Evolutionary conservation across 2,113 vertebrate genomes (phyloP).

Genomic region (Oreochromis tanganicae): DNA sequence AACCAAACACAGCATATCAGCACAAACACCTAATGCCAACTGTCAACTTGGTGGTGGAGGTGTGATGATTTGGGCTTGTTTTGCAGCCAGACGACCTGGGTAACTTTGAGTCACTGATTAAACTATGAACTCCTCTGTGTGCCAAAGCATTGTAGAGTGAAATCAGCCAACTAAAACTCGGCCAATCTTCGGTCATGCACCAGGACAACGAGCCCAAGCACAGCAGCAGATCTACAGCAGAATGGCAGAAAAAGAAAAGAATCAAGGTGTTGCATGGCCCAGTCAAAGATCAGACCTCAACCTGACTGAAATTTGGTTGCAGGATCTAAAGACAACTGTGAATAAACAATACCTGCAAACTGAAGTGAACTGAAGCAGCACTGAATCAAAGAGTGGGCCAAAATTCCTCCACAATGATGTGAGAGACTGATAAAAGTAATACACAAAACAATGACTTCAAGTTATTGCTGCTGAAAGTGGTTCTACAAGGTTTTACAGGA

Average conservation of each 20-base stretch:
- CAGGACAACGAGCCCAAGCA: background rate
- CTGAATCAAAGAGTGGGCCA: background rate
- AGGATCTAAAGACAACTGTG: background rate
- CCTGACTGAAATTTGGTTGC: background rate
- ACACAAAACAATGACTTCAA: background rate
- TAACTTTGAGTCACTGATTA: background rate
- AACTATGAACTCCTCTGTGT: background rate
- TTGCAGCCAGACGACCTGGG: background rate
- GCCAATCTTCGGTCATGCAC: background rate
- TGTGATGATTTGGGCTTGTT: background rate
- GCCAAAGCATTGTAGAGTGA: background rate
- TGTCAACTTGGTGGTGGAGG: background rate
- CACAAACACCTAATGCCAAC: background rate
- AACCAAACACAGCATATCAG: background rate
- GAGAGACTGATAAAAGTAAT: background rate
- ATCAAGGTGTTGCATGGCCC: background rate
- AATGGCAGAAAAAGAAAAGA: background rate
- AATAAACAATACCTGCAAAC: background rate
- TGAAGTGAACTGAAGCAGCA: background rate
- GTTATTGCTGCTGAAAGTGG: background rate
- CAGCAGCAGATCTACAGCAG: background rate
- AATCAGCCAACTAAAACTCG: background rate
- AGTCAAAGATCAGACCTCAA: background rate
- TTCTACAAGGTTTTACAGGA: background rate
- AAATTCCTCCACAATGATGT: background rate